Conservation (phyloP, 2,113 vertebrate species). For the Cavia aperea region DNA sequence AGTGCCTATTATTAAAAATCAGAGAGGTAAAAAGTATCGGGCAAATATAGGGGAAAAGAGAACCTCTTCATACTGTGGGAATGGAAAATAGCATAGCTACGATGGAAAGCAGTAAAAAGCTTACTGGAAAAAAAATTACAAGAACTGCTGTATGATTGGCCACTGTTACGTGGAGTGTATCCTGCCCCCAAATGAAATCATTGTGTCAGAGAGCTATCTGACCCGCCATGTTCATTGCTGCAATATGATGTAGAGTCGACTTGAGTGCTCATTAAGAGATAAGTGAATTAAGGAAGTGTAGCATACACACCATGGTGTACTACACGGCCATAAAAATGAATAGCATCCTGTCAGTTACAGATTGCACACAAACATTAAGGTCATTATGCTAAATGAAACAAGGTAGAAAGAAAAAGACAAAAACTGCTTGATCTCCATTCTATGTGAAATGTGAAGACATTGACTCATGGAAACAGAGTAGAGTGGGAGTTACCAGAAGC, state of each 20-base stretch:
- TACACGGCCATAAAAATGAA: neutral
- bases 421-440: neutral
- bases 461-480: neutral
- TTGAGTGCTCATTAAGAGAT: neutral
- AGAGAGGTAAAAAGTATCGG: neutral
- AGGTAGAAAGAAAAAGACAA: neutral
- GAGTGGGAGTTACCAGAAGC: neutral
- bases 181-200: neutral
- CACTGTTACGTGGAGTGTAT: neutral
- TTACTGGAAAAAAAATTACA: neutral
- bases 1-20: neutral
- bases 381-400: neutral
- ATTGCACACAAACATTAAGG: neutral
- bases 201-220: neutral
- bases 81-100: neutral
- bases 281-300: neutral
- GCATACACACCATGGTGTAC: neutral
- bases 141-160: neutral
- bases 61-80: neutral
- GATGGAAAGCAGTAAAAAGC: neutral
- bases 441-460: neutral
- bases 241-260: neutral
- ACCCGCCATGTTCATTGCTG: neutral
- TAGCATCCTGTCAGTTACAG: neutral
- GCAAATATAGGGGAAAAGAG: neutral